Base-by-base conservation (phyloP, 2,113 vertebrate species). In the Ptilorrhoa leucosticta region DNA sequence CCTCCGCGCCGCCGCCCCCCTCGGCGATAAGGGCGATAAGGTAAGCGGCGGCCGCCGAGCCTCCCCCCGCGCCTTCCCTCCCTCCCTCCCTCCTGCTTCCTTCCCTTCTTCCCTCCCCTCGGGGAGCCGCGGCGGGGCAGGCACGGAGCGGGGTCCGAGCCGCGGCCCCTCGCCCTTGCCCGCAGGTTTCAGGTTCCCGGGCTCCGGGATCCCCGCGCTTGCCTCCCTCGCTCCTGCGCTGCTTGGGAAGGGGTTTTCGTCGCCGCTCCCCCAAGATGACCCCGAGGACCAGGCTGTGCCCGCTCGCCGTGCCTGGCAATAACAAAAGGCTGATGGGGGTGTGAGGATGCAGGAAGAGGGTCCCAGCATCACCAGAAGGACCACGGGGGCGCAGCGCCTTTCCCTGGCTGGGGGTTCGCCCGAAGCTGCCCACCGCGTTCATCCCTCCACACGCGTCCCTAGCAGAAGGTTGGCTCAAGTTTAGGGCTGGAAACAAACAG, bases 11-110 rank as follows among this genome's bases (percentile, higher is more conserved):
- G 69, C 95, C 78, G 66, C 94, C 26, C 76, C 91, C 66, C 87
- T 89, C 68, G 72, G 80, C 77, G 66, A 75, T 95, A 92, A 97
- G 97, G 72, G 80, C 77, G 64, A 77, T 95, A 92, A 97, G 97
- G 97, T 97, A 97, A 97, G 92, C 83, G 90, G 58, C 61, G 37
- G 54, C 56, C 13, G 42, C 56, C 30, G 64, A 66, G 64, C 76
- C 53, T 81, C 42, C 42, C 72, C 47, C 40, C 35, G 3, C n/a
- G 27, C 64, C 26, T 23, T 15, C 57, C 44, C 28, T 60, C 57
- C 20, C 17, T 23, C 64, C 57, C 12, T 30, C 42, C n/a, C 12
- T 39, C 37, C 65, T 23, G 9, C 65, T 33, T 31, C 57, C 64
- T 33, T 65, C 54, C 51, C 48, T 14, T 26, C 72, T 51, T 45